A percentile compares a stretch with the other conserved stretches of the same genome.
phyloP scores from a whole-genome alignment of 2,113 vertebrate genomes.

The Lophius piscatorius region DNA sequence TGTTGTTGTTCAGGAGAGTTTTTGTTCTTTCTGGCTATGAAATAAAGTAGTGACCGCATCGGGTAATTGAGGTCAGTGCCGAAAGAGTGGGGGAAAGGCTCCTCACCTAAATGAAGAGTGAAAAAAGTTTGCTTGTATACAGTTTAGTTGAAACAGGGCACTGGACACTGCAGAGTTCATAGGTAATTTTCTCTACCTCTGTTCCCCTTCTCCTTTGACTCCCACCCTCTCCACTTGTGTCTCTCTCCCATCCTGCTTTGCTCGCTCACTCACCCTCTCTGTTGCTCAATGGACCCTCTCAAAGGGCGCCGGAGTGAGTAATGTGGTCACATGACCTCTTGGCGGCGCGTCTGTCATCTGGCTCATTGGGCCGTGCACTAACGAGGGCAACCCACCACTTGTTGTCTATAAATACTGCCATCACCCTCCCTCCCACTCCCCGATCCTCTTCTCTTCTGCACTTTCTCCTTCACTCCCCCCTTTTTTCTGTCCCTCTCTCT shows the following conservation, averaged over 20 bases:
- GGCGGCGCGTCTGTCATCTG: conserved; percentile 76
- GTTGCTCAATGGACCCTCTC: conserved; percentile 46
- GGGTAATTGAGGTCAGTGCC: conserved; percentile 55
- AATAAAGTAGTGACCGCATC: conserved; percentile 47
- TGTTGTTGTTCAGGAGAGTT: conserved; percentile 2
- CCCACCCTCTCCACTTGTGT: conserved; percentile 20
- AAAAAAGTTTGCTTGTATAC: conserved; percentile 59
- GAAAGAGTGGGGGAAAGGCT: conserved; percentile 41
- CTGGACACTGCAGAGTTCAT: conserved; percentile 37
- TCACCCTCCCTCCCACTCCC: conserved; percentile 41
- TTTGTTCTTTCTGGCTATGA: conserved; percentile 36
- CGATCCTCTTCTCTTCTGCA: conserved; percentile 30
- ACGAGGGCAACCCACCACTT: conserved; percentile 80
- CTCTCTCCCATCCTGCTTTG: conserved; percentile 15
- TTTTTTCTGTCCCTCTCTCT: conserved; percentile 14
- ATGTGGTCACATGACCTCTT: conserved; percentile 80
- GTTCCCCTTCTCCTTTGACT: conserved; percentile 24
- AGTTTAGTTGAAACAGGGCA: conserved; percentile 56
- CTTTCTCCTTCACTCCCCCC: conserved; percentile 4
- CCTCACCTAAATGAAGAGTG: conserved; percentile 39
- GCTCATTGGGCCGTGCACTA: conserved; percentile 76
- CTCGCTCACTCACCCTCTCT: conserved; percentile 33
- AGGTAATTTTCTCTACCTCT: conserved; percentile 32
- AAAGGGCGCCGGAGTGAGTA: conserved; percentile 69
- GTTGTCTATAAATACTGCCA: conserved; percentile 81